Conservation (phyloP, 2,888 invertebrate genomes). For the Epinotia bilunana region DNA sequence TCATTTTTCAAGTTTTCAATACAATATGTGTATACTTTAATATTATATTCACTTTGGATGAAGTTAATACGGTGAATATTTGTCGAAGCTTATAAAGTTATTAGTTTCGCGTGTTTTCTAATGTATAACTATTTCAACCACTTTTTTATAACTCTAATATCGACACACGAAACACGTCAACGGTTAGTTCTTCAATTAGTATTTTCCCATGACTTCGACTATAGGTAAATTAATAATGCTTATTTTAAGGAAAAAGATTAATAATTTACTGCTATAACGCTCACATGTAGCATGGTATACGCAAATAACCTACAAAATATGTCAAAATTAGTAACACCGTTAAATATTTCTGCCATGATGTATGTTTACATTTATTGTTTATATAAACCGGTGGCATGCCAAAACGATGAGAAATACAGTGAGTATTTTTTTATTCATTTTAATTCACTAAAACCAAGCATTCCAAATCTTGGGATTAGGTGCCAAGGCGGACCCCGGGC, state of each 20-base stretch:
- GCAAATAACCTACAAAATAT: not conserved
- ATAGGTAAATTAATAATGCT: not conserved
- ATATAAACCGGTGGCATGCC: not conserved
- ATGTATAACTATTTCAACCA: too few relatives aligned
- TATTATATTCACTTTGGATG: constrained; percentile 38
- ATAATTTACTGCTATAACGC: not conserved
- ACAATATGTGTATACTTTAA: constrained; percentile 11
- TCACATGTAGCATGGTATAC: not conserved
- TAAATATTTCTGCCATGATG: not conserved
- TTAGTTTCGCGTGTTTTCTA: too few relatives aligned
- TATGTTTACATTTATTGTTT: not conserved
- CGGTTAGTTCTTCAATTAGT: not conserved
- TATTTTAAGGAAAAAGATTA: not conserved
- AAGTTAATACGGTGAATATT: not conserved
- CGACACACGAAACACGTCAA: not conserved
- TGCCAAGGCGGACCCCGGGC: too few relatives aligned
- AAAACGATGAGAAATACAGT: not conserved
- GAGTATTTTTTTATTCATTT: not conserved
- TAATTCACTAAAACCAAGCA: too few relatives aligned
- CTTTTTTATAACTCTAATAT: not conserved
- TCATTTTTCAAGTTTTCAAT: constrained; percentile 25
- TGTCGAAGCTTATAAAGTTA: not conserved
- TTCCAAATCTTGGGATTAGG: too few relatives aligned
- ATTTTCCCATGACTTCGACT: not conserved
- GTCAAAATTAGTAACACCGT: not conserved